Evolutionary conservation across 2,888 invertebrate species (phyloP), one percentile per base, ranked within the genome.

Genomic region (Mimumesa dahlbomi): DNA sequence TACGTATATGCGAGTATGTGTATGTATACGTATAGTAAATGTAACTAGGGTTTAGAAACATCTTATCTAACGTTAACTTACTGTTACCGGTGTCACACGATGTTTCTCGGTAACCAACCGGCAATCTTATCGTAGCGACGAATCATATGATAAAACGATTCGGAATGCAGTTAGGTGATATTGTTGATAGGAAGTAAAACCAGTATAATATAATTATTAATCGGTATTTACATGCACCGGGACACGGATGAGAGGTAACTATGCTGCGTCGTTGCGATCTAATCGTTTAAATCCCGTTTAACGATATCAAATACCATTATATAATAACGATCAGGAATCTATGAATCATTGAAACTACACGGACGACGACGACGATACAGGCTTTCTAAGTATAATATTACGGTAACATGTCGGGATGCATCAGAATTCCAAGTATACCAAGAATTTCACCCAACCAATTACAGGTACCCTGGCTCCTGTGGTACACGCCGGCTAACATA

Each of bases 71-170:
- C 25, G 52, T 21, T 57, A 68, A 49, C 43, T 67, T 25, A 38
- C 38, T 1, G 3, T 36, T 2, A 67, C 49, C 67, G 54, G 31
- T 52, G 58, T 46, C 52, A 49, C 69, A 64, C 45, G 42, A 40
- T n/a, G 45, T 43, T 58, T 29, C 13, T 3, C 21, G 16, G 31
- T 43, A 48, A 9, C n/a, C n/a, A n/a, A 25, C 21, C 63, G 45
- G 54, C 29, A 36, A n/a, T 48, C 49, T 49, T 71, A 71, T 71
- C 71, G 29, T 3, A 4, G 11, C 34, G 21, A 22, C n/a, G 40
- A 56, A 70, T 72, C 72, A 70, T 31, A 22, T 54, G 72, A 72
- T 72, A 72, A 72, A 70, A 29, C 65, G 64, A 72, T 69, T 40
- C 54, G 50, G 64, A 64, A 70, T 70, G 72, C 56, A 48, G 70